Conservation (phyloP, 2,888 invertebrate species). For the Temnothorax ravouxi region DNA sequence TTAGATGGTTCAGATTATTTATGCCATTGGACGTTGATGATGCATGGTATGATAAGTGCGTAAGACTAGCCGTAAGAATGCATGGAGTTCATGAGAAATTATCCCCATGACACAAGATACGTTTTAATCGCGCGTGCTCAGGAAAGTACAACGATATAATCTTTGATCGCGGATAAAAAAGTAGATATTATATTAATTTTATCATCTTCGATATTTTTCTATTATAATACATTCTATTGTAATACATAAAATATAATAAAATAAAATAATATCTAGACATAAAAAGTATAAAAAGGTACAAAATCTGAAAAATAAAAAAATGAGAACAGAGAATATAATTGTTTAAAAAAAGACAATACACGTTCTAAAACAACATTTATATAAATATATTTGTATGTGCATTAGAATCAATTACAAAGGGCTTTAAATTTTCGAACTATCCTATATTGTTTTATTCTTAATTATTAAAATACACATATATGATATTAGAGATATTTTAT, state of each 20-base stretch:
- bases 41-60: constrained; percentile 7
- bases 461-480: neutral
- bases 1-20: constrained; percentile 19
- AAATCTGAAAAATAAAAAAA: neutral
- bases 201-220: neutral
- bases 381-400: neutral
- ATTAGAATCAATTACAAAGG: neutral
- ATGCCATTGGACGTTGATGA: neutral
- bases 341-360: neutral
- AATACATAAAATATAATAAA: neutral
- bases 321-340: neutral
- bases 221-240: neutral
- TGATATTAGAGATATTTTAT: neutral
- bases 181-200: neutral
- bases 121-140: neutral
- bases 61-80: constrained; percentile 49
- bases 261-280: neutral
- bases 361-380: neutral
- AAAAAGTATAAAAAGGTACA: neutral
- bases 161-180: neutral
- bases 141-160: neutral
- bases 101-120: neutral
- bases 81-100: constrained; percentile 17
- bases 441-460: neutral
- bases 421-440: neutral